These are phyloP conservation scores for Diorhabda carinulata DNA, from an alignment of 1,140 invertebrate genomes.

Conservation along the genomic window DNA sequence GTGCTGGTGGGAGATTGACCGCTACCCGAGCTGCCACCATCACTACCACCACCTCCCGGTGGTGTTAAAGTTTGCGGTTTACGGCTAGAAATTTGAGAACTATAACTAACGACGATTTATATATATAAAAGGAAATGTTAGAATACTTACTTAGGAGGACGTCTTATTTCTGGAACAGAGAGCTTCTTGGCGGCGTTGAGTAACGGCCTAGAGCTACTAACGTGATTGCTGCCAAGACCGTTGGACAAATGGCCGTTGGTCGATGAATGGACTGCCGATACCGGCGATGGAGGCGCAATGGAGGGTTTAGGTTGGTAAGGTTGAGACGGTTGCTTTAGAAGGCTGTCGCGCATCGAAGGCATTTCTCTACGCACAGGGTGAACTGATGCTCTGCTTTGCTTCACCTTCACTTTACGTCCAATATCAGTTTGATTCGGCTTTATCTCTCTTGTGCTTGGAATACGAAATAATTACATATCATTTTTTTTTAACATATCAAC, in stretches of 20 bases:
- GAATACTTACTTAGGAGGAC: constrained; percentile 62
- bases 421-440: constrained; percentile 85
- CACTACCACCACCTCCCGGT: constrained; percentile 78
- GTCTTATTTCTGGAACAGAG: constrained; percentile 59
- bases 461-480: constrained; percentile 7
- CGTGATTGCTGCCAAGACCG: constrained; percentile 45
- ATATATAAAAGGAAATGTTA: background rate
- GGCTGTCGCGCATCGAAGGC: constrained; percentile 40
- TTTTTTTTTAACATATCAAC: no score
- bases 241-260: constrained; percentile 41
- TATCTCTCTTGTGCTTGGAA: constrained; percentile 81
- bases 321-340: constrained; percentile 30
- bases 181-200: constrained; percentile 41
- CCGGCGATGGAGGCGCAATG: constrained; percentile 15
- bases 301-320: constrained; percentile 30
- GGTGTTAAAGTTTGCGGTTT: constrained; percentile 85
- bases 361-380: constrained; percentile 40
- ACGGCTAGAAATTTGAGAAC: constrained; percentile 54
- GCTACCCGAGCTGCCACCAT: constrained; percentile 65
- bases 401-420: constrained; percentile 76
- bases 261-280: constrained; percentile 25
- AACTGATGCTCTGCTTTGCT: constrained; percentile 43
- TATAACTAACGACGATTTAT: background rate
- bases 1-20: constrained; percentile 68
- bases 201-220: constrained; percentile 40